Conservation (phyloP, 2,113 vertebrate species). For the Corynorhinus townsendii region DNA sequence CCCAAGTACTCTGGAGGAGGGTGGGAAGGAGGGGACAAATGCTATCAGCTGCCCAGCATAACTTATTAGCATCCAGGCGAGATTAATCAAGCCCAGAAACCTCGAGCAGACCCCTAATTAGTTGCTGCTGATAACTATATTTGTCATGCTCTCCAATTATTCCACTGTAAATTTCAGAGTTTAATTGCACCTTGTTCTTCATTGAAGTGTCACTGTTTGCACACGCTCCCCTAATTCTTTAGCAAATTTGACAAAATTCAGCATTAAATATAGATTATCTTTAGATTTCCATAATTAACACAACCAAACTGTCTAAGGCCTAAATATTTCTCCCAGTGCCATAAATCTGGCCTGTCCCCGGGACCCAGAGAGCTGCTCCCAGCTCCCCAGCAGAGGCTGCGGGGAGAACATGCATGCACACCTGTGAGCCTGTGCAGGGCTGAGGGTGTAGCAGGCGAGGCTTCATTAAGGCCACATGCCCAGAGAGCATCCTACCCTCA, state of each 20-base stretch:
- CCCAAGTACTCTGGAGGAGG: not conserved
- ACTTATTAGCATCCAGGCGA: slow-evolving; percentile 82
- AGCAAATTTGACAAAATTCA: slow-evolving; percentile 83
- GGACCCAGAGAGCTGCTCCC: slow-evolving; percentile 13
- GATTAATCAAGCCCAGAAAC: slow-evolving; percentile 84
- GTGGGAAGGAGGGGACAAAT: not conserved
- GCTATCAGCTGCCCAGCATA: slow-evolving; percentile 55
- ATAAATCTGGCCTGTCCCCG: slow-evolving; percentile 70
- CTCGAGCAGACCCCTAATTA: slow-evolving; percentile 84
- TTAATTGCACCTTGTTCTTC: slow-evolving; percentile 87
- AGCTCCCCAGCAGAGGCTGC: not conserved
- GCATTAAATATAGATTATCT: slow-evolving; percentile 87
- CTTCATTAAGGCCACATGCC: not conserved
- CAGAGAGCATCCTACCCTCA: not conserved
- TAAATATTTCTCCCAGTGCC: slow-evolving; percentile 76
- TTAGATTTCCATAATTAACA: slow-evolving; percentile 86
- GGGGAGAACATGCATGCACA: not conserved
- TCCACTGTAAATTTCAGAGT: slow-evolving; percentile 82
- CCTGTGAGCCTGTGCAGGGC: not conserved
- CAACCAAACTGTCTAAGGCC: slow-evolving; percentile 79
- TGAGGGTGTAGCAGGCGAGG: accelerated
- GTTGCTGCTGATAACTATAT: slow-evolving; percentile 86
- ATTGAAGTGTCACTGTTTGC: slow-evolving; percentile 82
- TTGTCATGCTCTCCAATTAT: slow-evolving; percentile 87
- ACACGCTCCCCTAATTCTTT: slow-evolving; percentile 78